phyloP scores from a whole-genome alignment of 2,797 vertebrate species.

The Cheirogaleus major region DNA sequence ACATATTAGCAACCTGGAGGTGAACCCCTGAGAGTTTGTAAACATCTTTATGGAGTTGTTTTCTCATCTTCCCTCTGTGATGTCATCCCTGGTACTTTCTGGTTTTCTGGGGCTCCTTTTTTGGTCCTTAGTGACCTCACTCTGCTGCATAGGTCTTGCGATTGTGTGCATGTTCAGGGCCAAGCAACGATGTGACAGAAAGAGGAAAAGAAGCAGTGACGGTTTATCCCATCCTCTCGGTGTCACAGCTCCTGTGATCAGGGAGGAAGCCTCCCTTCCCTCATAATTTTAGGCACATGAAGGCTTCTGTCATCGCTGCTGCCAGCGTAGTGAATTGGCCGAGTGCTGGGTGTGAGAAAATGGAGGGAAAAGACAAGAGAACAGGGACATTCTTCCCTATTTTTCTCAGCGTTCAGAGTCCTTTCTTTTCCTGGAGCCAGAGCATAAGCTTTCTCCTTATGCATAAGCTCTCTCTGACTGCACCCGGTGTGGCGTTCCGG shows the following conservation, averaged over 20 bases:
- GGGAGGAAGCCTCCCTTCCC: background rate
- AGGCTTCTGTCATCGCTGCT: background rate
- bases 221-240: background rate
- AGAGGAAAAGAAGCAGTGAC: background rate
- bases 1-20: background rate
- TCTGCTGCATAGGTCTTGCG: background rate
- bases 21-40: background rate
- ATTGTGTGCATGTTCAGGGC: background rate
- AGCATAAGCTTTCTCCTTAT: background rate
- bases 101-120: background rate
- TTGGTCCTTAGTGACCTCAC: background rate
- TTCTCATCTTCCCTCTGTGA: background rate
- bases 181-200: background rate
- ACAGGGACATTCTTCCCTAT: background rate
- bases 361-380: accelerated
- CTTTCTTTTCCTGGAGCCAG: background rate
- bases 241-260: background rate
- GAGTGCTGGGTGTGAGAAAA: background rate
- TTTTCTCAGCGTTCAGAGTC: background rate
- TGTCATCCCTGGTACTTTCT: too few relatives aligned
- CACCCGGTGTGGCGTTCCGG: too few relatives aligned
- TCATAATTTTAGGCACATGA: background rate
- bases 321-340: background rate
- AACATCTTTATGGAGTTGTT: background rate
- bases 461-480: background rate